Percentiles rank a stretch among this genome's conserved stretches.
These are phyloP conservation scores for Sebastes melanostomus DNA, from an alignment of 2,797 vertebrate genomes.

Conservation along the genomic window DNA sequence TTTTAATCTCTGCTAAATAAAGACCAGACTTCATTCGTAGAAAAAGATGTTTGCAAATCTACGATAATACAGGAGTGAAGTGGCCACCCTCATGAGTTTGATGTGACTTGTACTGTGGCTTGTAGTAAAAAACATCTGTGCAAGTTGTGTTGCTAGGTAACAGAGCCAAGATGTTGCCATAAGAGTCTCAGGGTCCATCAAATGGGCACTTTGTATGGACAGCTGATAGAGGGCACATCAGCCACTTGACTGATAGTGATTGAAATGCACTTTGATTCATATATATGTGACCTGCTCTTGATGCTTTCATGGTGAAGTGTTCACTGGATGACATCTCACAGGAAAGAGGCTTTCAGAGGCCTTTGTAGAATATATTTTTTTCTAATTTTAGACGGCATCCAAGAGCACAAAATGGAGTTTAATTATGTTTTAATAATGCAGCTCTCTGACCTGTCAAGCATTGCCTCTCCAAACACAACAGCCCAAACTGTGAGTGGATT, in stretches of 20 bases:
- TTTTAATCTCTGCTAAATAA: background rate
- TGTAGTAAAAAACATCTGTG: background rate
- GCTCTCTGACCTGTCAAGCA: slow-evolving; percentile 6
- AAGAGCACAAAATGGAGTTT: background rate
- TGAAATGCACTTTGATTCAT: slow-evolving; percentile 10
- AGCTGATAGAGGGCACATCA: slow-evolving; percentile 30
- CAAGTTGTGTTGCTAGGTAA: slow-evolving; percentile 32
- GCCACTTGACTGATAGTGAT: slow-evolving; percentile 19
- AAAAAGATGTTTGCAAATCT: background rate
- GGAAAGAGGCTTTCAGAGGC: background rate
- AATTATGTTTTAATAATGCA: slow-evolving; percentile 20
- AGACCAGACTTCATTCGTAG: background rate
- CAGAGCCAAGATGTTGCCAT: background rate
- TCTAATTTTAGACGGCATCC: background rate
- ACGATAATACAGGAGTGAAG: no score
- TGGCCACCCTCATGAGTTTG: background rate
- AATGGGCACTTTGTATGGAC: background rate
- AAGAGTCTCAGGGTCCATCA: background rate
- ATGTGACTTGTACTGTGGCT: background rate
- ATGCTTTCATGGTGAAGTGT: background rate
- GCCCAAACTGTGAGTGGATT: slow-evolving; percentile 6
- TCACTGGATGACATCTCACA: background rate
- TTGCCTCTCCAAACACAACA: slow-evolving; percentile 8
- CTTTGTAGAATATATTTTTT: background rate
- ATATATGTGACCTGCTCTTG: background rate